Evolutionary conservation across 2,888 invertebrate genomes (phyloP), one percentile per base, ranked within the genome.

Genomic region (Ormyrus nitidulus): DNA sequence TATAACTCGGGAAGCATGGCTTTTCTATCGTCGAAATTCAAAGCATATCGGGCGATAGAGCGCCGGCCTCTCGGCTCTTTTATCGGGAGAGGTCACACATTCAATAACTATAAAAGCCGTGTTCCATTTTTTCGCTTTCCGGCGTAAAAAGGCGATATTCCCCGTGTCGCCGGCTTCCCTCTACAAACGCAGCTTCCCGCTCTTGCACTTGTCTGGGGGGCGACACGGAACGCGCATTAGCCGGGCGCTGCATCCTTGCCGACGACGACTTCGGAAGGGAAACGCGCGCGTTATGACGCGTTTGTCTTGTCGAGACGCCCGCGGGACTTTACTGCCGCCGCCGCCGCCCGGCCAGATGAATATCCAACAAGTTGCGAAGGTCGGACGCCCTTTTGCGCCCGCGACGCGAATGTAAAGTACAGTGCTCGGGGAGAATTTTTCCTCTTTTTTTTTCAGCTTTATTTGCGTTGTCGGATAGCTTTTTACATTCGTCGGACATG

Each of bases 161-260:
- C 34, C 65, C 59, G 48, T 58, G 58, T 48, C 34, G 34, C 34
- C 34, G 4, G 34, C 48, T 44, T 13, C 44, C 44, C 19, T 48
- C 51, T 49, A 58, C 13, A 46, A 56, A 80, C 80, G 81, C 80
- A 34, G 79, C 76, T 65, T 53, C 68, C 78, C 84, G 84, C 85
- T 85, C 86, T 85, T 85, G 34, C 34, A 34, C 34, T 34, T 34
- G 34, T 34, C 34, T 34, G 34, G 34, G 34, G 34, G 85, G 83
- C 84, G 87, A 90, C 90, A 89, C 86, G 90, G 85, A 89, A 89
- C 86, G 86, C 89, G 89, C 90, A 90, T 90, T 90, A 90, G 88
- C 85, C 87, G 86, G 85, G 85, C 54, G 85, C 86, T 85, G 87
- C 88, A 87, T 87, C 86, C 86, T 86, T 84, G 84, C 84, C 82